These are phyloP conservation scores for Poeciliopsis prolifica DNA, from an alignment of 2,113 vertebrate genomes.

Conservation along the genomic window DNA sequence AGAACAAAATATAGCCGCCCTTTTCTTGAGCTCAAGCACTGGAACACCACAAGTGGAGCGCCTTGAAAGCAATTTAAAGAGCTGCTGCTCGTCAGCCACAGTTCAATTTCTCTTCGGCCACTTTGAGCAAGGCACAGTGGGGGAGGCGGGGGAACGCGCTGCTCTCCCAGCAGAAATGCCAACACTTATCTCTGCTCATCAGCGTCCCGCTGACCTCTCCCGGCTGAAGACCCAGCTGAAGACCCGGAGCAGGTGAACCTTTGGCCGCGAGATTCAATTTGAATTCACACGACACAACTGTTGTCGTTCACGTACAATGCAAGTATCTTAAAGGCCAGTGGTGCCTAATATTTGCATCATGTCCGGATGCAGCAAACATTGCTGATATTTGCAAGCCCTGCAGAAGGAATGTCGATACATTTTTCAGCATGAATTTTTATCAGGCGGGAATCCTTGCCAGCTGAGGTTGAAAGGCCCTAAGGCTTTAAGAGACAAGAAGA, in stretches of 20 bases:
- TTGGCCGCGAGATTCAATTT: not conserved
- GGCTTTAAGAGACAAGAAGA: too few species aligned
- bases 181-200: slow-evolving; percentile 21
- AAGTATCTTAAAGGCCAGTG: not conserved
- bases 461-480: not conserved
- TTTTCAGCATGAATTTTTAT: not conserved
- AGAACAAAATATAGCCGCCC: slow-evolving; percentile 7
- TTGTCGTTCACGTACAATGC: not conserved
- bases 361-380: not conserved
- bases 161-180: not conserved
- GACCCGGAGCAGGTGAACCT: not conserved
- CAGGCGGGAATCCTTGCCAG: not conserved
- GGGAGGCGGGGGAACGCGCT: not conserved
- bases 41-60: slow-evolving; percentile 38
- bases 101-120: slow-evolving; percentile 23
- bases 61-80: slow-evolving; percentile 33
- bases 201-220: not conserved
- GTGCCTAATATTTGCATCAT: not conserved
- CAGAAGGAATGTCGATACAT: too few species aligned
- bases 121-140: slow-evolving; percentile 49
- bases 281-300: not conserved
- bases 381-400: not conserved
- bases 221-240: not conserved
- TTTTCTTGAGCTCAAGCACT: slow-evolving; percentile 18
- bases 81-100: slow-evolving; percentile 20